Evolutionary conservation across 2,888 invertebrate genomes (phyloP).

Genomic region (Linnaemya vulpina): DNA sequence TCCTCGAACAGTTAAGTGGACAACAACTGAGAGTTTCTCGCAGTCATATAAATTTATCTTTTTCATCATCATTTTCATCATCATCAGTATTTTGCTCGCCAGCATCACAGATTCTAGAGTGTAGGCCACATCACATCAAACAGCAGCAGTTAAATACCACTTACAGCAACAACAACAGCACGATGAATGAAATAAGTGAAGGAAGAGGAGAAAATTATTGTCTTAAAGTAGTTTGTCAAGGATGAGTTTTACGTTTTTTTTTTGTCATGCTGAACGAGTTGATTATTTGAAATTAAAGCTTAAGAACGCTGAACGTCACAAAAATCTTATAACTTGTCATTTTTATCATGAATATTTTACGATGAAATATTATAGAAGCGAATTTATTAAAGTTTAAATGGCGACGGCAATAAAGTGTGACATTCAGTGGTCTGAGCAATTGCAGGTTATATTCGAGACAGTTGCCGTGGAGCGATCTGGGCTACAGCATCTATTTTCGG

Average conservation of each 20-base stretch:
- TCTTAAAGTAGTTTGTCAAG: neutral
- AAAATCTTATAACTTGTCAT: no score
- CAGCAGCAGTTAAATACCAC: slow-evolving; percentile 24
- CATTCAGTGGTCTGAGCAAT: no score
- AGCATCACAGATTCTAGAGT: neutral
- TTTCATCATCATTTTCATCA: neutral
- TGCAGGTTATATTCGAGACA: no score
- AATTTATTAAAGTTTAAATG: no score
- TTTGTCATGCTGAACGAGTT: no score
- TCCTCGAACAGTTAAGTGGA: slow-evolving; percentile 35
- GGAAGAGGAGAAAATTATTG: neutral
- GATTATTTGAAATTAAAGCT: no score
- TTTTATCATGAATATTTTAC: no score
- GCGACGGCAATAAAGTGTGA: no score
- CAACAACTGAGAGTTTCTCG: slow-evolving; percentile 28
- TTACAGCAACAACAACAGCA: neutral
- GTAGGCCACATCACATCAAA: slow-evolving; percentile 8
- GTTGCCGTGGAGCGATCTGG: no score
- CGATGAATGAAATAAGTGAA: neutral
- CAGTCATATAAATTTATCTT: slow-evolving; percentile 5
- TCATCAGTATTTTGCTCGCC: neutral
- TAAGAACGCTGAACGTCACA: no score
- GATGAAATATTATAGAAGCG: no score
- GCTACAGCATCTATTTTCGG: no score
- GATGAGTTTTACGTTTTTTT: neutral